Evolutionary conservation across 1,140 invertebrate genomes (phyloP), one percentile per base, ranked within the genome.

Genomic region (Cotesia chilonis): DNA sequence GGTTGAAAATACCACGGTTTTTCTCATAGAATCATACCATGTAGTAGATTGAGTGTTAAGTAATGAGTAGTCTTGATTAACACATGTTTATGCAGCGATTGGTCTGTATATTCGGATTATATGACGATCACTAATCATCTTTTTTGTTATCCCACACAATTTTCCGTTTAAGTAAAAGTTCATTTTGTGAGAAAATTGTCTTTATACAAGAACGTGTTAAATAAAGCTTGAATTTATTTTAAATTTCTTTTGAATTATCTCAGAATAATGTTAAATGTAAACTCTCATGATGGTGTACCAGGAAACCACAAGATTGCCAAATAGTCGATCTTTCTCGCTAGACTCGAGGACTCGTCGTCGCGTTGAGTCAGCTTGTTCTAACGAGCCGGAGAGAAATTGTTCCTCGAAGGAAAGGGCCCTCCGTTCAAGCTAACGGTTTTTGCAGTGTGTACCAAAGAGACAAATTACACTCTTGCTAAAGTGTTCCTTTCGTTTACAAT

Each of bases 381-480:
- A 55, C 54, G 54, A 55, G 54, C 54, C 17, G 5, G 9, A 36
- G 59, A 60, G 35, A 64, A 5, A n/a, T 38, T 41, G 61, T 28
- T 55, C 36, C 35, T 28, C 28, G 17, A 35, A 60, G 59, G 0
- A 60, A 10, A 12, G 12, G 3, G 9, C 17, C 28, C 9, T 60
- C 28, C 6, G 59, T 12, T 12, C 2, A 9, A 10, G 17, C 17
- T 60, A 9, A 36, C 7, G 17, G 5, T 60, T 36, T 60, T 60
- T 35, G 17, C 28, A 60, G n/a, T 3, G 17, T 20, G 7, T 3
- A 60, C 17, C 5, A 67, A 12, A 57, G 67, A 71, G 73, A 71
- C 64, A 74, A 74, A 74, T 74, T 74, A 70, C 70, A 65, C 70
- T 74, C 70, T 69, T 69, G n/a, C 41, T 47, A 59, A 68, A 68